These are phyloP conservation scores for Cossypha caffra DNA, from an alignment of 2,797 vertebrate genomes.

Conservation along the genomic window DNA sequence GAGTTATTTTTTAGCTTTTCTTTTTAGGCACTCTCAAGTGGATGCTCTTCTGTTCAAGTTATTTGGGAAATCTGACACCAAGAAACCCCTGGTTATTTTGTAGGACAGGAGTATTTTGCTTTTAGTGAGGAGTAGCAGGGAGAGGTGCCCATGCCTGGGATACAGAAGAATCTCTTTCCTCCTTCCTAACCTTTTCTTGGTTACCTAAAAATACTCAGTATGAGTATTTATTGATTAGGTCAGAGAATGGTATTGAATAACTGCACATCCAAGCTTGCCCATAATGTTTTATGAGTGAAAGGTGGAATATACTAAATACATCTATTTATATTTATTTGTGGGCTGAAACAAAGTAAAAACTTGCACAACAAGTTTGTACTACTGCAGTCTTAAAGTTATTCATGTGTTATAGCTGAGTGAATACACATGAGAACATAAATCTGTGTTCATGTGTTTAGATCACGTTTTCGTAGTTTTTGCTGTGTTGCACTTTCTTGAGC, in stretches of 20 bases:
- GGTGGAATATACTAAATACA: background rate
- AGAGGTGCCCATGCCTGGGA: background rate
- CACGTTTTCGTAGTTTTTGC: background rate
- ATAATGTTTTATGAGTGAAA: background rate
- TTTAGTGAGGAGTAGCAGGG: background rate
- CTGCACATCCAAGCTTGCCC: background rate
- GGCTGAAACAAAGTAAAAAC: background rate
- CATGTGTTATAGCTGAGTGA: background rate
- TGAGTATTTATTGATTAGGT: background rate
- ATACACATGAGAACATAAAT: background rate
- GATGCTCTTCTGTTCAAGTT: background rate
- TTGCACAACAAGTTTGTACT: background rate
- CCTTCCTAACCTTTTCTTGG: background rate
- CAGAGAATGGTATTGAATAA: background rate
- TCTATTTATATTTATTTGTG: background rate
- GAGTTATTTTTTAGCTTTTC: background rate
- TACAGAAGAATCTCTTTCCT: background rate
- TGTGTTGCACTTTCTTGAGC: constrained; percentile 20
- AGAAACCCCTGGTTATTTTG: background rate
- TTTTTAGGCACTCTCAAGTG: background rate
- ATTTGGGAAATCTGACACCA: background rate
- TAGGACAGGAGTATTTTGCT: background rate
- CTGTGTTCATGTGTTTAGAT: background rate
- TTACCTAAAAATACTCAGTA: background rate
- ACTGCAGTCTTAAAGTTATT: background rate